Evolutionary conservation across 2,113 vertebrate genomes (phyloP).

Genomic region (Hippocampus guttulatus): DNA sequence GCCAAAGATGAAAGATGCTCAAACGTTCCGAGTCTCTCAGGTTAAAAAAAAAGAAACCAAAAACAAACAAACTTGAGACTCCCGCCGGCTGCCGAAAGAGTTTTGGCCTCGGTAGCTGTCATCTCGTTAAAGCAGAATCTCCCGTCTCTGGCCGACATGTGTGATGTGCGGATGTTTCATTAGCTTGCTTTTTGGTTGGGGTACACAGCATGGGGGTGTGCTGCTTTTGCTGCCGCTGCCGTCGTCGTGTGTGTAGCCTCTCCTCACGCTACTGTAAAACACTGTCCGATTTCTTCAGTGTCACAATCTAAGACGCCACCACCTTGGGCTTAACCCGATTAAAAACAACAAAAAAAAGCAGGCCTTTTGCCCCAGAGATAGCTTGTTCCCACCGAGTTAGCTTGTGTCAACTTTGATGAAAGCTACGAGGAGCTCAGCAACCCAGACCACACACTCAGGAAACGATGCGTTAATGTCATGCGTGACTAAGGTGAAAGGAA

Average conservation of each 20-base stretch:
- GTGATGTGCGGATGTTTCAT: constrained; percentile 26
- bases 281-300: constrained; percentile 41
- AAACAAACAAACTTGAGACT: not conserved
- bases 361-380: constrained; percentile 20
- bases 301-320: constrained; percentile 30
- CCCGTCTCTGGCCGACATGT: not conserved
- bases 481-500: constrained; percentile 12
- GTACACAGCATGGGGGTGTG: constrained; percentile 22
- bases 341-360: constrained; percentile 20
- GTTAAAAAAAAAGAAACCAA: not conserved
- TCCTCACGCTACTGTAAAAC: constrained; percentile 41
- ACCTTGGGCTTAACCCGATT: constrained; percentile 28
- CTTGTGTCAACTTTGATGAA: constrained; percentile 32
- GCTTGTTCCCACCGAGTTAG: constrained; percentile 30
- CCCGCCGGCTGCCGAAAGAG: not conserved
- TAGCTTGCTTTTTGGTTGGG: constrained; percentile 25
- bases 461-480: constrained; percentile 26
- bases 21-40: not conserved
- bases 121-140: not conserved
- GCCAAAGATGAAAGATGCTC: not conserved
- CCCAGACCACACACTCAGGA: constrained; percentile 39
- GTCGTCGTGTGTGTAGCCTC: not conserved
- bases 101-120: not conserved
- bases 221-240: not conserved
- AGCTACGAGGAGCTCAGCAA: constrained; percentile 39